phyloP scores from a whole-genome alignment of 2,113 vertebrate species.

The Pithys albifrons region DNA sequence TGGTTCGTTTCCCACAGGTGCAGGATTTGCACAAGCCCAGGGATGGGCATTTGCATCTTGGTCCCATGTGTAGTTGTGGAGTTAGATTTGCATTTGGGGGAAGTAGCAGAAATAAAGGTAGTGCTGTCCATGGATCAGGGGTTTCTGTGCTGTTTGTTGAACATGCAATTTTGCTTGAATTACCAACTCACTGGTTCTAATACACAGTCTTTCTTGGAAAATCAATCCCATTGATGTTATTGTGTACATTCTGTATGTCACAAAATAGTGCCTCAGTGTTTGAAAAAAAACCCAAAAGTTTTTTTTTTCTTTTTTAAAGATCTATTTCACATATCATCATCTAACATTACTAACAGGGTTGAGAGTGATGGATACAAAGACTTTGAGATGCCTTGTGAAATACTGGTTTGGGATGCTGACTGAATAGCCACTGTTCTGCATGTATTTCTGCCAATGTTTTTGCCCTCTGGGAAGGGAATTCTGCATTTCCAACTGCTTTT shows the following conservation, averaged over 20 bases:
- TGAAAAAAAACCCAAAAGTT: not conserved
- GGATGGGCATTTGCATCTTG: accelerated
- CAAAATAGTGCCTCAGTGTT: not conserved
- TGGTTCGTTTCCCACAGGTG: not conserved
- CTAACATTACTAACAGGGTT: not conserved
- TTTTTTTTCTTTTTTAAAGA: not conserved
- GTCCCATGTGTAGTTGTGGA: not conserved
- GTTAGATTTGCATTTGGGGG: accelerated
- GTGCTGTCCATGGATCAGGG: not conserved
- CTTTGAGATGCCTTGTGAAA: not conserved
- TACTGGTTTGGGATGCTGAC: not conserved
- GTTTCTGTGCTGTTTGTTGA: not conserved
- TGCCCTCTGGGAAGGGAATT: not conserved
- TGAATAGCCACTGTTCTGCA: not conserved
- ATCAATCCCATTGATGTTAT: not conserved
- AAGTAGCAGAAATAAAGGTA: not conserved
- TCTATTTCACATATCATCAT: not conserved
- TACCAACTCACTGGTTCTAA: not conserved
- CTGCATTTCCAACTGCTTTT: not conserved
- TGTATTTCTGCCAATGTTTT: not conserved
- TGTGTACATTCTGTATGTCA: not conserved
- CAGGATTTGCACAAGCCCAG: not conserved
- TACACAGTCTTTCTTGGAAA: not conserved
- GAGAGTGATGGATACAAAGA: not conserved
- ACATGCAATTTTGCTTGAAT: not conserved